A percentile compares a stretch with the other conserved stretches of the same genome.
Evolutionary conservation across 2,113 vertebrate species (phyloP).

Genomic region (Catharus minimus): DNA sequence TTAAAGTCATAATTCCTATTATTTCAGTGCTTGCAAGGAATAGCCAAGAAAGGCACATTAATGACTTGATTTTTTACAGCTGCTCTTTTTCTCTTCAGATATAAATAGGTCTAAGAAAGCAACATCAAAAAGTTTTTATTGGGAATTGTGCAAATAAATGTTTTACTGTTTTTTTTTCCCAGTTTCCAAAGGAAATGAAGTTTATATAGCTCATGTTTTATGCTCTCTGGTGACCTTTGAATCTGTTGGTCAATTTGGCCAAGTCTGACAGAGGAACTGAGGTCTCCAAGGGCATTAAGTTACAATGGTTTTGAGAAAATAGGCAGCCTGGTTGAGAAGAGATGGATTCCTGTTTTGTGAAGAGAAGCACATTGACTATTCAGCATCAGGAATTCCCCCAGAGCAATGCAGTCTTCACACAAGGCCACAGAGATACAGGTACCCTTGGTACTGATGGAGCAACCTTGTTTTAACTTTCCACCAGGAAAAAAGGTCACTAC

Average conservation of each 20-base stretch:
- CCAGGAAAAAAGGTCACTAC: background rate
- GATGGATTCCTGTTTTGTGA: background rate
- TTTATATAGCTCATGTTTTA: constrained; percentile 28
- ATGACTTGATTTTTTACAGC: constrained; percentile 46
- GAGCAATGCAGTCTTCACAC: background rate
- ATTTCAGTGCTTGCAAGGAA: background rate
- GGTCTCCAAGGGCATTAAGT: background rate
- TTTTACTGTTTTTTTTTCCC: background rate
- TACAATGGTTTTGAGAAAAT: background rate
- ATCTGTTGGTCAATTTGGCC: constrained; percentile 21
- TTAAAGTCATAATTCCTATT: constrained; percentile 9
- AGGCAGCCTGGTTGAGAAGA: constrained; percentile 3
- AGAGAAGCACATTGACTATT: background rate
- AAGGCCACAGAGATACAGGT: background rate
- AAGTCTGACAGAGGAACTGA: background rate
- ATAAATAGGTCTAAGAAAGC: constrained; percentile 42
- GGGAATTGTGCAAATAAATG: constrained; percentile 36
- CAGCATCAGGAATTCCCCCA: background rate
- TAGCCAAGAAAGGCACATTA: constrained; percentile 26
- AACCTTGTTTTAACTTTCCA: background rate
- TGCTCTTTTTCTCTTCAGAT: constrained; percentile 37
- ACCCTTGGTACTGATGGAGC: background rate
- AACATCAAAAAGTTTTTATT: constrained; percentile 45
- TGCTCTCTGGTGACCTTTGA: constrained; percentile 26
- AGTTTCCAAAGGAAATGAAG: constrained; percentile 48